Percentiles rank a stretch among this genome's conserved stretches.
These are phyloP conservation scores for Hermetia illucens DNA, from an alignment of 1,140 invertebrate genomes.

Conservation along the genomic window DNA sequence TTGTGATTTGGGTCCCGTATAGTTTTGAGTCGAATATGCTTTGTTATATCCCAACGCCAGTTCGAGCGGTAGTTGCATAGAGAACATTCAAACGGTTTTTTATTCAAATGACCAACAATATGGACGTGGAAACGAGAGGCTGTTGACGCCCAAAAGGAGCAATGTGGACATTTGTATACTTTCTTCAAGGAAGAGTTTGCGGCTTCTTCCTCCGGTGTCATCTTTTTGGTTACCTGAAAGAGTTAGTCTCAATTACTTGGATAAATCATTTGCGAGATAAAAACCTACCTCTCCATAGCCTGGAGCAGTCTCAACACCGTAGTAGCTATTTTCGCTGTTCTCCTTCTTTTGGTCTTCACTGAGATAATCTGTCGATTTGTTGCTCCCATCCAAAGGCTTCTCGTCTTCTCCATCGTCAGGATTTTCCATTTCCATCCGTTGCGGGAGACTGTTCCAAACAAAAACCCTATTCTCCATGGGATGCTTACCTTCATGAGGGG, in stretches of 20 bases:
- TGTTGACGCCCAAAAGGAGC: constrained; percentile 77
- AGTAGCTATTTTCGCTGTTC: constrained; percentile 29
- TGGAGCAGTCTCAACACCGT: constrained; percentile 36
- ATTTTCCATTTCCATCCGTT: constrained; percentile 4
- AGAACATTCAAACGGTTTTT: constrained; percentile 90
- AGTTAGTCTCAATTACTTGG: constrained; percentile 31
- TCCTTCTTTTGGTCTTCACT: constrained; percentile 20
- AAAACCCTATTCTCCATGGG: constrained; percentile 63
- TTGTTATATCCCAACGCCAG: constrained; percentile 92
- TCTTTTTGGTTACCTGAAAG: constrained; percentile 32
- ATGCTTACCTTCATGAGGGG: constrained; percentile 34
- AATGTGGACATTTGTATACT: constrained; percentile 82
- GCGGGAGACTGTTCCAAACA: constrained; percentile 40
- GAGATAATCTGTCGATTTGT: constrained; percentile 27
- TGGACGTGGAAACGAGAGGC: constrained; percentile 87
- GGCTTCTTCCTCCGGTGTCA: constrained; percentile 28
- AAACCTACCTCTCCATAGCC: constrained; percentile 33
- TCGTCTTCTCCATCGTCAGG: constrained; percentile 4
- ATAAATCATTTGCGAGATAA: background rate
- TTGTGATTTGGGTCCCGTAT: constrained; percentile 65
- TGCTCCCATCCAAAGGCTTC: constrained; percentile 7
- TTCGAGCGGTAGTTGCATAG: constrained; percentile 84
- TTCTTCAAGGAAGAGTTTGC: constrained; percentile 36
- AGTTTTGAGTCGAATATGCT: constrained; percentile 83
- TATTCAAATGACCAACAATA: constrained; percentile 81